Evolutionary conservation across 2,888 invertebrate species (phyloP).

Genomic region (Blastobasis lacticolella): DNA sequence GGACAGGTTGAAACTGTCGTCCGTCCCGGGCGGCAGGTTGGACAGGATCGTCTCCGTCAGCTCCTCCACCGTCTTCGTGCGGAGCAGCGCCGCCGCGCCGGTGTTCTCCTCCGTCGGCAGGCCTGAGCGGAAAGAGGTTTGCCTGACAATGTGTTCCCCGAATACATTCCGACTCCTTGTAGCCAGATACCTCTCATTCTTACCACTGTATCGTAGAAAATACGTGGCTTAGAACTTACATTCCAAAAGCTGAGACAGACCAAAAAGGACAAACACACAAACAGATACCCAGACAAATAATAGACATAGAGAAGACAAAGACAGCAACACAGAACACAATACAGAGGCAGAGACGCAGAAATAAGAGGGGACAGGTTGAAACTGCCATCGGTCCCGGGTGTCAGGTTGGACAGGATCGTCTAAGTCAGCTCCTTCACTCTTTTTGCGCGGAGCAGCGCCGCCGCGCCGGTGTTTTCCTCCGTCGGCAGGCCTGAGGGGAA

Average conservation of each 20-base stretch:
- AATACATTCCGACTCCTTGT: neutral
- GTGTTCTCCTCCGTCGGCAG: conserved; percentile 40
- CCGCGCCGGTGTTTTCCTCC: conserved; percentile 36
- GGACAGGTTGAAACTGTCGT: conserved; percentile 58
- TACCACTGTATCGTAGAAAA: too few relatives aligned
- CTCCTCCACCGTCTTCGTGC: conserved; percentile 36
- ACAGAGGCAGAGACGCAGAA: too few relatives aligned
- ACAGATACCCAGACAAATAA: too few relatives aligned
- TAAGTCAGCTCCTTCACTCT: conserved; percentile 38
- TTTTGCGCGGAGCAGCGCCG: conserved; percentile 45
- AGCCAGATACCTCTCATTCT: neutral
- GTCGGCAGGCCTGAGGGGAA: conserved; percentile 23
- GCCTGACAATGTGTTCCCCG: neutral
- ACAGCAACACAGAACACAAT: too few relatives aligned
- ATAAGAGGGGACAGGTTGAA: conserved; percentile 64
- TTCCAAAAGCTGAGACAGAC: too few relatives aligned
- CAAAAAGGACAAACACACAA: too few relatives aligned
- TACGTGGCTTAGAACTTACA: too few relatives aligned
- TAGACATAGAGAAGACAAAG: too few relatives aligned
- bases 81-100: conserved; percentile 44
- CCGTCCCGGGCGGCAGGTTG: conserved; percentile 46
- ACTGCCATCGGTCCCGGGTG: conserved; percentile 51
- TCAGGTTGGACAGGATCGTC: conserved; percentile 44
- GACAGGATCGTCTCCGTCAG: conserved; percentile 45
- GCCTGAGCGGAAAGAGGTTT: conserved; percentile 32